Evolutionary conservation across 2,888 invertebrate species (phyloP).

Genomic region (Tridacna crocea): DNA sequence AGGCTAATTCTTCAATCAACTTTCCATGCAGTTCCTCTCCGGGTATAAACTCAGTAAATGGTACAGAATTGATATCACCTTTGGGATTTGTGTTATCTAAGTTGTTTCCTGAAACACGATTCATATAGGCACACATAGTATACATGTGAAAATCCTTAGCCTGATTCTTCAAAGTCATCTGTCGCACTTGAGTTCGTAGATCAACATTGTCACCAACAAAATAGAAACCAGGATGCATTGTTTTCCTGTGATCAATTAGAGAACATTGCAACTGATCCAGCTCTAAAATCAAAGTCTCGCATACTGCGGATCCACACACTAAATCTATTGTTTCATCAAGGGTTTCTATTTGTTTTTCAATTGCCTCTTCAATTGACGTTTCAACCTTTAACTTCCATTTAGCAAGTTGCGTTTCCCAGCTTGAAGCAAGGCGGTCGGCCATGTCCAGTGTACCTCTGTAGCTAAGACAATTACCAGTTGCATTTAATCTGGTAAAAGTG

Average conservation of each 20-base stretch:
- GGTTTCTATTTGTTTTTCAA: conserved; percentile 10
- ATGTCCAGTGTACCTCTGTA: conserved; percentile 28
- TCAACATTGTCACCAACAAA: conserved; percentile 61
- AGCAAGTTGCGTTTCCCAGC: conserved; percentile 6
- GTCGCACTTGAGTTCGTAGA: conserved; percentile 42
- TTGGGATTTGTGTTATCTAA: conserved; percentile 31
- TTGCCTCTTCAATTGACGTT: not conserved
- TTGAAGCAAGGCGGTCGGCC: conserved; percentile 19
- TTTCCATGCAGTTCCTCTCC: conserved; percentile 1
- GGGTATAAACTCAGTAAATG: conserved; percentile 33
- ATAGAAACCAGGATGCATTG: conserved; percentile 48
- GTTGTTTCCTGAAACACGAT: conserved; percentile 47
- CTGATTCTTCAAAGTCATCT: conserved; percentile 41
- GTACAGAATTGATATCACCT: conserved; percentile 18
- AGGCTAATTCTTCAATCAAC: conserved; percentile 23
- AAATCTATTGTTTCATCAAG: conserved; percentile 30
- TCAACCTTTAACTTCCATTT: not conserved
- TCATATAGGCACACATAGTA: conserved; percentile 42
- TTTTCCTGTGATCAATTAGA: conserved; percentile 34
- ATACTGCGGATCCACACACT: not conserved
- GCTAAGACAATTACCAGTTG: conserved; percentile 28
- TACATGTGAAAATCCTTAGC: conserved; percentile 48
- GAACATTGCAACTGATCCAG: conserved; percentile 7
- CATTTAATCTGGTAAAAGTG: conserved; percentile 41
- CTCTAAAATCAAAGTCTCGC: conserved; percentile 6